Base-by-base conservation (phyloP, 2,113 vertebrate genomes). In the Neopipo cinnamomea region DNA sequence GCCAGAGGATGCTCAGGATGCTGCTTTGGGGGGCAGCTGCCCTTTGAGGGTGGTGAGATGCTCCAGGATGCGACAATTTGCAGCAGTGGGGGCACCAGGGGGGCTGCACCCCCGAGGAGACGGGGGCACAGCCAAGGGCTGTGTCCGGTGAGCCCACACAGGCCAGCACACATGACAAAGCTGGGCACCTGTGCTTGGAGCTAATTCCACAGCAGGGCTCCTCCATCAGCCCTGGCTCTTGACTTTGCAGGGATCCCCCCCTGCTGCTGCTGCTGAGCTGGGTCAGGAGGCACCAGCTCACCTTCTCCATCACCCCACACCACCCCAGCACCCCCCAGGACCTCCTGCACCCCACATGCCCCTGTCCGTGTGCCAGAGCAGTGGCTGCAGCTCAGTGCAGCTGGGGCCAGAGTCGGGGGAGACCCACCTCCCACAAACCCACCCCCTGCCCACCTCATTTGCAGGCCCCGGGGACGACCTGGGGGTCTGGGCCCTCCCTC, bases 121-220 rank as follows among this genome's bases (percentile, higher is more conserved):
- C 0, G 67, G 13, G 18, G 39, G 20, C 31, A 8, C 1, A 21
- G 46, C 52, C 84, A 53, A 46, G 41, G 5, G 12, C 31, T 0
- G 0, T 0, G 4, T 25, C 58, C 63, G 0, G 3, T 11, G 61
- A 46, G 47, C 14, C 31, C 12, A 1, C 73, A 16, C 0, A 0
- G n/a, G 42, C 42, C 58, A 21, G 65, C 59, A 21, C 0, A 1
- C 31, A 3, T 4, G 37, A 17, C 10, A 3, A 14, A 5, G 14
- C 9, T 23, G 47, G 17, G 27, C 8, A 6, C 20, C 25, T 27
- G 41, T 27, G 3, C 28, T 11, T 3, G 15, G 30, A 44, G 52
- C 14, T 5, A 2, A 14, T 46, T 33, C 50, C 2, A 6, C 2
- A 6, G 3, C 4, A 16, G 11, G 27, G 23, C 13, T 14, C 16